Conservation (phyloP, 1,140 invertebrate genomes). For the Tetramorium parvispinum region DNA sequence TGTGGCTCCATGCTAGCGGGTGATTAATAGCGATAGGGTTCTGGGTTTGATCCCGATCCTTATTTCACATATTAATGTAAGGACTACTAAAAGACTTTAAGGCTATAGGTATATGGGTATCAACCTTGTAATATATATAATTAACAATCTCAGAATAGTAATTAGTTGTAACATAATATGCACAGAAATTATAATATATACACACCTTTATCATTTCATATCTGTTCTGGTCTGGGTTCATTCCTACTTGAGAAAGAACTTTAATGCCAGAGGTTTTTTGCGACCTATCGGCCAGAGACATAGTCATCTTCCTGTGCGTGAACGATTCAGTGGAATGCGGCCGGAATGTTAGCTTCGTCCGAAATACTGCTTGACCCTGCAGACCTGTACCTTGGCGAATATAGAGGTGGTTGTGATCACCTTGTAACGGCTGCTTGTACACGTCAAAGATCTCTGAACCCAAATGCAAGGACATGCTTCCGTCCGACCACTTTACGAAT, state of each 20-base stretch:
- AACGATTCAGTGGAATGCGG: slow-evolving; percentile 99
- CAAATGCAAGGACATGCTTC: slow-evolving; percentile 98
- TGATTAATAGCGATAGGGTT: too few relatives aligned
- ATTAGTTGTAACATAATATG: slow-evolving; percentile 7
- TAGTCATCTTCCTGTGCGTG: slow-evolving; percentile 99
- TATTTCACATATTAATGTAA: too few relatives aligned
- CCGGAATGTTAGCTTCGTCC: slow-evolving; percentile 98
- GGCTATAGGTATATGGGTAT: too few relatives aligned
- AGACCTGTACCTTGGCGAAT: slow-evolving; percentile 99
- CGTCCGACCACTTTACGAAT: slow-evolving; percentile 98
- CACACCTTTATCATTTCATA: slow-evolving; percentile 94
- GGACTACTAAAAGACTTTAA: too few relatives aligned
- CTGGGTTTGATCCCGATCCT: too few relatives aligned
- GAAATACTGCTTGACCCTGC: slow-evolving; percentile 98
- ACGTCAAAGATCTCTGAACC: slow-evolving; percentile 99
- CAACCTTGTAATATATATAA: too few relatives aligned
- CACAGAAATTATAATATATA: slow-evolving; percentile 5
- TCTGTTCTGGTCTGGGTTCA: slow-evolving; percentile 96
- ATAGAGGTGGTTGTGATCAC: slow-evolving; percentile 91
- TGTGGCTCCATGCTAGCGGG: too few relatives aligned
- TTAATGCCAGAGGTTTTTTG: slow-evolving; percentile 98
- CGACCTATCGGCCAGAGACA: slow-evolving; percentile 98
- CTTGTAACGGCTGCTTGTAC: slow-evolving; percentile 95
- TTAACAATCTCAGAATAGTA: neutral
- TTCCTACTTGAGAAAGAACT: slow-evolving; percentile 96